Base-by-base conservation (phyloP, 2,797 vertebrate genomes). In the Cryptoblepharus egeriae region DNA sequence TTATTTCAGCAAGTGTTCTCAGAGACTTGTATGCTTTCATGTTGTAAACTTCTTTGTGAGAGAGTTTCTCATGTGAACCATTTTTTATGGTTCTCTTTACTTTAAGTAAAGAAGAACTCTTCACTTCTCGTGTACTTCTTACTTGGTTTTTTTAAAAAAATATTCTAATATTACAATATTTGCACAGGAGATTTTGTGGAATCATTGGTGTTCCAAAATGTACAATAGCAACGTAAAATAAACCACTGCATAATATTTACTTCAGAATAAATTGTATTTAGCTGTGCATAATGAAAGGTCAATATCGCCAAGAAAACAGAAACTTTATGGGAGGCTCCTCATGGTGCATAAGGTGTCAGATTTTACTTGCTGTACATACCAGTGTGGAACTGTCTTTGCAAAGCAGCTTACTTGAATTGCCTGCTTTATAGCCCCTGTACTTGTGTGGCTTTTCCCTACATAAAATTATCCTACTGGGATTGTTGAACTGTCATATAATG, bases 321-420 rank as follows among this genome's bases (percentile, higher is more conserved):
- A 81, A 85, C 88, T 89, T 88, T 55, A 69, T 71, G 88, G 2
- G 4, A 88, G 61, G 55, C 84, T 87, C 82, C 81, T 92, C 85
- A 90, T 69, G 79, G 65, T 30, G 70, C 80, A 67, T 84, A 81
- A 92, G 84, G 64, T 83, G 82, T 85, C 89, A 76, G 30, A 79
- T 87, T 83, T 79, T 90, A 81, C 72, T 87, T 86, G 84, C 80
- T 85, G 82, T 86, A 90, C 81, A 77, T 79, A 22, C 81, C 79
- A 82, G 68, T 88, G 87, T 87, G 90, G 89, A 87, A 83, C 91
- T 90, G 79, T 37, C 5, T 3, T 81, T 87, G 75, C 88, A 89
- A 88, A 92, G 85, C 90, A 89, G 92, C 90, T 89, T 87, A 81
- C 76, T 83, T 92, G 83, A 90, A 84, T 89, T 85, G 70, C 68